Conservation (phyloP, 1,140 invertebrate species). For the Zaprionus vittiger region DNA sequence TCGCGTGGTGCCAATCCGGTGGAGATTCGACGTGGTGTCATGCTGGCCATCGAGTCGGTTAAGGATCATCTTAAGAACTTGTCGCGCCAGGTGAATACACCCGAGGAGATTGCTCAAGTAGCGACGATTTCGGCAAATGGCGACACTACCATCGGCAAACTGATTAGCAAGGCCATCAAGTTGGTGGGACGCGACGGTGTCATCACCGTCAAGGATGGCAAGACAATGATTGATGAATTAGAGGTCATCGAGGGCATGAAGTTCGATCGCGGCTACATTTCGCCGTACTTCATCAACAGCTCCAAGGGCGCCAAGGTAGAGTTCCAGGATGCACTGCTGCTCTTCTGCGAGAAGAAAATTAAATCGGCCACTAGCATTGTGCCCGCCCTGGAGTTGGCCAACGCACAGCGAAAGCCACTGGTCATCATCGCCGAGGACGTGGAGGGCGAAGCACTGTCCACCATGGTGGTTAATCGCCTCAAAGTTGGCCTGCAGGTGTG, state of each 20-base stretch:
- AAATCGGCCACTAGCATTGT: conserved; percentile 98
- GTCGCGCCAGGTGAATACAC: conserved; percentile 97
- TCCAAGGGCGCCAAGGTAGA: conserved; percentile 98
- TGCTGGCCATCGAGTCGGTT: conserved; percentile 97
- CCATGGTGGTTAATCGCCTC: conserved; percentile 97
- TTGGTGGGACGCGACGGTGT: conserved; percentile 98
- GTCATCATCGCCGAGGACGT: conserved; percentile 99
- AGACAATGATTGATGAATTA: conserved; percentile 97
- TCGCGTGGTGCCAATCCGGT: conserved; percentile 99
- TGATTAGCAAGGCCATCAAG: conserved; percentile 99
- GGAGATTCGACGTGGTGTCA: conserved; percentile 98
- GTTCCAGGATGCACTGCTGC: conserved; percentile 97
- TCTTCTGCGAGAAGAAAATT: conserved; percentile 99
- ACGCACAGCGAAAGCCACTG: conserved; percentile 95
- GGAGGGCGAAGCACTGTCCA: conserved; percentile 98
- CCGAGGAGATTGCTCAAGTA: conserved; percentile 99
- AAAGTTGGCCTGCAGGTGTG: conserved; percentile 99
- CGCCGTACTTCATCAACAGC: conserved; percentile 99
- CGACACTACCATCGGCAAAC: conserved; percentile 94
- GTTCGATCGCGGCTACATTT: conserved; percentile 99
- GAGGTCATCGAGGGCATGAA: conserved; percentile 99
- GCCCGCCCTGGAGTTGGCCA: conserved; percentile 98
- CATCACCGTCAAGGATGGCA: conserved; percentile 99
- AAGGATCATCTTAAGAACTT: conserved; percentile 94
- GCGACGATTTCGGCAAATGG: conserved; percentile 99